Evolutionary conservation across 2,888 invertebrate species (phyloP), one percentile per base, ranked within the genome.

Genomic region (Mesoligia furuncula): DNA sequence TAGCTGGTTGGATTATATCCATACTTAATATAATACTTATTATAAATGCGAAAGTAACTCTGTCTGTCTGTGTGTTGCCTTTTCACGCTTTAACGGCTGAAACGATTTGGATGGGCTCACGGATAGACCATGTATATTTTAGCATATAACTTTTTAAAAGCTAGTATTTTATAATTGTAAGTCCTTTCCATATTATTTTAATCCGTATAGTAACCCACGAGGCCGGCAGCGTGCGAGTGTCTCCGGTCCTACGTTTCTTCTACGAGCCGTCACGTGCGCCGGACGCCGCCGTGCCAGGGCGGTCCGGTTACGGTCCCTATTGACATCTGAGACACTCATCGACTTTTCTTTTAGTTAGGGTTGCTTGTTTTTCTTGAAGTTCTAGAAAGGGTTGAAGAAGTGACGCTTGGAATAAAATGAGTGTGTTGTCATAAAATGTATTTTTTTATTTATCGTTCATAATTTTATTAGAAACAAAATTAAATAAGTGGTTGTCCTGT

Each of bases 221-320:
- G 89, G 79, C 80, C 1, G 51, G 42, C 77, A 77, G 81, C 83
- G 86, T 86, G 87, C 78, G 31, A 48, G 11, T 20, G 69, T 69
- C 81, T 72, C 75, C 54, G 20, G 75, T 59, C 65, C 72, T 80
- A 39, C 66, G 42, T 74, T 66, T 71, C 77, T 83, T 57, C 27
- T 54, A 9, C 45, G 64, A 51, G 48, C 0, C 7, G 71, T 69
- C 84, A 89, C 88, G 86, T 87, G 87, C 20, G 39, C 42, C 61
- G 39, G 67, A 20, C 82, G 24, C 8, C 39, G 42, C 27, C 27
- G 11, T 13, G 42, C 36, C 15, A 75, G n/a, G 8, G 1, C 57
- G 74, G 57, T 62, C 72, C 27, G 54, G 64, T 78, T 73, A 75
- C 75, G 69, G 7, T 24, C 39, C 24, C 54, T 59, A n/a, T 20